Evolutionary conservation across 2,113 vertebrate species (phyloP).

Genomic region (Dolichotis patagonum): DNA sequence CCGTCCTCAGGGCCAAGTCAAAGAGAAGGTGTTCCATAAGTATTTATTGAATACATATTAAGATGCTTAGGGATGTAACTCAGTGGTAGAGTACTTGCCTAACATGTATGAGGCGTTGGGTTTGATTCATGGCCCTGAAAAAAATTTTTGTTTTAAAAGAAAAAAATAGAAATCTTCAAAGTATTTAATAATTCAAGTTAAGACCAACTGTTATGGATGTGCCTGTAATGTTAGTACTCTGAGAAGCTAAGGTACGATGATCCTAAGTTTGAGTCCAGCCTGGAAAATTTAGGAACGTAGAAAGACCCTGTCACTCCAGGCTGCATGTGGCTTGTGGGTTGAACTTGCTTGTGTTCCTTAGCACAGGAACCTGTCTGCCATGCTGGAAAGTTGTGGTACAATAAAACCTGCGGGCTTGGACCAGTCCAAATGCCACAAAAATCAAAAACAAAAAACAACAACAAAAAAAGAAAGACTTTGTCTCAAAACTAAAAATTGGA

Average conservation of each 20-base stretch:
- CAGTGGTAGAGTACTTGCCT: neutral
- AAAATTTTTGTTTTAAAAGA: neutral
- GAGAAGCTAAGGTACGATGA: neutral
- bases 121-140: neutral
- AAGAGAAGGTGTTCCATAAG: slow-evolving; percentile 7
- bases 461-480: neutral
- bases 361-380: neutral
- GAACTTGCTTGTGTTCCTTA: neutral
- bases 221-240: neutral
- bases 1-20: neutral
- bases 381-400: neutral
- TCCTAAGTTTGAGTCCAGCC: neutral
- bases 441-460: too few species aligned
- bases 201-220: neutral
- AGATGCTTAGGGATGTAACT: neutral
- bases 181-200: neutral
- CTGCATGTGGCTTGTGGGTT: neutral
- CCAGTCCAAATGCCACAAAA: neutral
- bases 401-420: neutral
- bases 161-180: neutral
- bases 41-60: slow-evolving; percentile 39
- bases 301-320: neutral
- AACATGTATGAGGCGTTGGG: neutral
- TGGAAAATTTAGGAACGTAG: neutral
- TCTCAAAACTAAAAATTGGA: neutral